A percentile compares a stretch with the other conserved stretches of the same genome.
These are phyloP conservation scores for Leptodactylus fuscus DNA, from an alignment of 2,113 vertebrate genomes.

Conservation along the genomic window DNA sequence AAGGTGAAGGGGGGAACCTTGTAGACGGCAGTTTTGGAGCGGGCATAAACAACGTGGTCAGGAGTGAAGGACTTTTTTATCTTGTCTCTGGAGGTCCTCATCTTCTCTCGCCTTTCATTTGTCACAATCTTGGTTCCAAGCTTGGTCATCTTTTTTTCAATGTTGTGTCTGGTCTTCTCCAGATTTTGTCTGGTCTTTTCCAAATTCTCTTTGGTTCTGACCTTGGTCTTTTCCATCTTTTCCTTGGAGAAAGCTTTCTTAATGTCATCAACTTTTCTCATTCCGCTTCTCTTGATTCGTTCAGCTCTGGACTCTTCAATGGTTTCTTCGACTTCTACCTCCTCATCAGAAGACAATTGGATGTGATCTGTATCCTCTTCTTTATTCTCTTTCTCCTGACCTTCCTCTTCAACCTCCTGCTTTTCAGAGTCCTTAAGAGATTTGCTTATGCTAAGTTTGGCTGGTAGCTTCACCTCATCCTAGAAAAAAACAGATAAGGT, in stretches of 20 bases:
- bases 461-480: constrained; percentile 89
- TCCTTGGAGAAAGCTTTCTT: constrained; percentile 98
- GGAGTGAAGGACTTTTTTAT: constrained; percentile 93
- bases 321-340: constrained; percentile 92
- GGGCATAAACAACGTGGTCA: constrained; percentile 85
- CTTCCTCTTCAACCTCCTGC: constrained; percentile 73
- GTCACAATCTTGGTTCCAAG: constrained; percentile 92
- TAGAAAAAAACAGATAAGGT: constrained; percentile 68
- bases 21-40: constrained; percentile 92
- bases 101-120: constrained; percentile 87
- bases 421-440: constrained; percentile 78
- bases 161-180: constrained; percentile 91
- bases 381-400: constrained; percentile 74
- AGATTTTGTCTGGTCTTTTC: constrained; percentile 89
- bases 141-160: constrained; percentile 94
- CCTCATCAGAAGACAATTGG: constrained; percentile 87
- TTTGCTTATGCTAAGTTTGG: constrained; percentile 88
- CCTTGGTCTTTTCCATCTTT: constrained; percentile 88
- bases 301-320: constrained; percentile 93
- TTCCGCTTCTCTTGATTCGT: constrained; percentile 88
- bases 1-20: constrained; percentile 98
- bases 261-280: constrained; percentile 91
- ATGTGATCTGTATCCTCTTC: constrained; percentile 75
- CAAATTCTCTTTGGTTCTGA: constrained; percentile 84
- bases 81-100: constrained; percentile 90